Evolutionary conservation across 2,113 vertebrate genomes (phyloP).

Genomic region (Sterna hirundo): DNA sequence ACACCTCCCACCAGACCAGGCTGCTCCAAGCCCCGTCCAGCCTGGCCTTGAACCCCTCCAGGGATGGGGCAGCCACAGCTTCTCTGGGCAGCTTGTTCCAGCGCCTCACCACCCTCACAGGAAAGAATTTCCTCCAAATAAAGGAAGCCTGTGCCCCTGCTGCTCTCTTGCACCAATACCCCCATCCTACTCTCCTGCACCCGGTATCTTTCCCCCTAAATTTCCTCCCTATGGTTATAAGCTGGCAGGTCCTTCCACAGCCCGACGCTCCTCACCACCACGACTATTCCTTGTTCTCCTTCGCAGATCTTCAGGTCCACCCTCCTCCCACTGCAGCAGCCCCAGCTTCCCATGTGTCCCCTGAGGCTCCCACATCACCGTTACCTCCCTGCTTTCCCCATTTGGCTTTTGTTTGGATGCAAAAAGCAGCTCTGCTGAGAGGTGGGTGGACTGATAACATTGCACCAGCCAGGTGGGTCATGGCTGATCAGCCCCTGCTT

Average conservation of each 20-base stretch:
- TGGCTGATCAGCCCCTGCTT: not conserved
- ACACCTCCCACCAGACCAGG: not conserved
- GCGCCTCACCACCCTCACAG: not conserved
- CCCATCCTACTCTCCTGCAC: not conserved
- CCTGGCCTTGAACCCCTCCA: not conserved
- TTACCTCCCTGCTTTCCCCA: not conserved
- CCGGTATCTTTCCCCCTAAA: not conserved
- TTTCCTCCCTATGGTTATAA: not conserved
- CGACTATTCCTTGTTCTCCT: not conserved
- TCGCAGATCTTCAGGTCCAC: accelerated
- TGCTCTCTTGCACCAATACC: not conserved
- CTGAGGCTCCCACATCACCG: not conserved
- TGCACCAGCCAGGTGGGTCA: not conserved
- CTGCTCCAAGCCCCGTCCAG: not conserved
- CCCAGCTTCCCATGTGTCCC: not conserved
- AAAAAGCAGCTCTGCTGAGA: not conserved
- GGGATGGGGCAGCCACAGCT: not conserved
- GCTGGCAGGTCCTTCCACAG: not conserved
- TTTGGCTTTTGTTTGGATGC: not conserved
- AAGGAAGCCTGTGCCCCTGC: not conserved
- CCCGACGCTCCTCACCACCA: accelerated
- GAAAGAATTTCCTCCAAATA: not conserved
- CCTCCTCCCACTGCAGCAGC: not conserved
- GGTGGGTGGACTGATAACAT: not conserved
- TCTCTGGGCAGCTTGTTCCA: not conserved